Evolutionary conservation across 2,113 vertebrate genomes (phyloP), one percentile per base, ranked within the genome.

Genomic region (Haemorhous mexicanus): DNA sequence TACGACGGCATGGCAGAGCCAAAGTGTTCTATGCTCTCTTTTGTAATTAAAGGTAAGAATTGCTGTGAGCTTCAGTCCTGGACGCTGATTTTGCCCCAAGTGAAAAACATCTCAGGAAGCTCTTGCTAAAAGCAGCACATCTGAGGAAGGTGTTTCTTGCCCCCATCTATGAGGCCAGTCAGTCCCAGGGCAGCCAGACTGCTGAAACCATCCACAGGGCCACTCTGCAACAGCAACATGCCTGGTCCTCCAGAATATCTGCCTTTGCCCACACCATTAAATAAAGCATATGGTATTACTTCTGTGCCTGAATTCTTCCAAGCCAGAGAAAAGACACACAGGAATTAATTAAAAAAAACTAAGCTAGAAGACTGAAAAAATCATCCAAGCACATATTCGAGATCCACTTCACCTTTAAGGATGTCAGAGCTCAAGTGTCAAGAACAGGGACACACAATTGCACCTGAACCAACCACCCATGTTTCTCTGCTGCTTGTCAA

Each of bases 1-100:
- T 28, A 59, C 0, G 0, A 52, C 4, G 6, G 35, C 24, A 75
- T 2, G 14, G 53, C 62, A 84, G 28, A 87, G 24, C 32, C 2
- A 0, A 85, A 27, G 63, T 49, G 33, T 11, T 73, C 70, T 64
- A 35, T 3, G 3, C 26, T 72, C 19, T 23, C 32, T 39, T 30
- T 9, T 44, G 22, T 16, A 72, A 80, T 37, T 47, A 39, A 64
- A 59, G 24, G 33, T 46, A 28, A 59, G 37, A 76, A 70, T 1
- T 1, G 0, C 73, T 46, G 20, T 17, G n/a, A 62, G 27, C 23
- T 52, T 78, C 74, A 61, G 37, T 32, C 46, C 32, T 1, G 0
- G 35, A 82, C 21, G 11, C 43, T 39, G 27, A 19, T 41, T 86
- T 74, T 59, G 33, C 33, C 62, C 20, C 21, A 73, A 47, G 16